Evolutionary conservation across 2,888 invertebrate species (phyloP).

Genomic region (Tinea semifulvella): DNA sequence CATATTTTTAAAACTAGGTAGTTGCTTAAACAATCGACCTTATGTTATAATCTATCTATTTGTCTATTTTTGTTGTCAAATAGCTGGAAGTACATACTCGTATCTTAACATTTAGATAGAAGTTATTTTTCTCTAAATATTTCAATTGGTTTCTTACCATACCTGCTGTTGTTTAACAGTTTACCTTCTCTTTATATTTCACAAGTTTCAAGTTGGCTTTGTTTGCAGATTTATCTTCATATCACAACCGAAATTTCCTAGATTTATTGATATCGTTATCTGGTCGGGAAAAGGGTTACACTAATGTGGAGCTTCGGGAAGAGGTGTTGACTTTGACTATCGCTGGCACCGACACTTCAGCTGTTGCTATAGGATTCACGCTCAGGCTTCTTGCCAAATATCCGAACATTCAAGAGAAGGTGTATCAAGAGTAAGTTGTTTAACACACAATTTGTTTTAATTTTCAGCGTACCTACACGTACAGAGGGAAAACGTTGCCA

Average conservation of each 20-base stretch:
- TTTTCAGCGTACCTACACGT: background rate
- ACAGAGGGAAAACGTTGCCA: too few species aligned
- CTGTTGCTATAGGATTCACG: conserved; percentile 26
- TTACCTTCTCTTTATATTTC: too few species aligned
- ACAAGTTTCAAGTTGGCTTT: too few species aligned
- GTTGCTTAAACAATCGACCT: too few species aligned
- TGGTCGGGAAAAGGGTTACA: conserved; percentile 31
- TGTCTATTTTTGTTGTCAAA: too few species aligned
- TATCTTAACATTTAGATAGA: background rate
- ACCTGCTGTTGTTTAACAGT: too few species aligned
- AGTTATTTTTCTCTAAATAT: too few species aligned
- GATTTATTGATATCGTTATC: conserved; percentile 39
- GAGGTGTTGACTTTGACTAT: conserved; percentile 51
- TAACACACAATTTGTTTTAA: background rate
- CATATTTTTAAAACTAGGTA: too few species aligned
- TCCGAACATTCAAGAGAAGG: conserved; percentile 27
- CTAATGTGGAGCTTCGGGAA: conserved; percentile 40
- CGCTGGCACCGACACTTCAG: conserved; percentile 37
- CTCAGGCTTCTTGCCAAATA: conserved; percentile 27
- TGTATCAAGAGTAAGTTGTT: conserved; percentile 17
- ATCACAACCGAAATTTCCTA: conserved; percentile 28
- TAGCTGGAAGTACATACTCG: too few species aligned
- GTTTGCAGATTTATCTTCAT: conserved; percentile 9
- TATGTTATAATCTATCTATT: too few species aligned
- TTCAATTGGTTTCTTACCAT: too few species aligned